Base-by-base conservation (phyloP, 2,888 invertebrate genomes). In the Eupithecia subumbrata region DNA sequence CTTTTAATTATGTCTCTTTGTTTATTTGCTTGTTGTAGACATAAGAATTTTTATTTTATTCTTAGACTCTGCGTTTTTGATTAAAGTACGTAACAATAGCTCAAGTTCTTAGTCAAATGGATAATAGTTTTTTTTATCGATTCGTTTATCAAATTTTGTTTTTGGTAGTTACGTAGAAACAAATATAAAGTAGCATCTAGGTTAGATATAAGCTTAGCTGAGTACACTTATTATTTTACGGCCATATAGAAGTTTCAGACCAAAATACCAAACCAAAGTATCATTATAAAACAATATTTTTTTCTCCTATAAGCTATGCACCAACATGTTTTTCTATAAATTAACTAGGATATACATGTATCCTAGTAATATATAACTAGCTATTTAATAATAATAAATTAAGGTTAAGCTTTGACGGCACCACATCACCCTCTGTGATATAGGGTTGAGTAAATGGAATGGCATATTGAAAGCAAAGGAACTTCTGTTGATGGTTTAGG, bases 381-480 rank as follows among this genome's bases (percentile, higher is more conserved):
- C n/a, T 71, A 72, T 74, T 52, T 60, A 30, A 66, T 74, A 82
- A 82, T 60, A 30, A 66, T 74, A 82, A 82, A 72, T 85, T 83
- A 82, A 69, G 80, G 66, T 76, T 71, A 79, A 79, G 78, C 73
- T 78, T 72, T 76, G 74, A 76, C 40, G 70, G 72, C 80, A 81
- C 80, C 76, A 94, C 94, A 94, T 94, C 94, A 89, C 92, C 90
- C 91, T 87, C 94, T 94, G 94, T 94, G 94, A 94, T 94, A 94
- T 88, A 88, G 92, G 93, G 90, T 88, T 84, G 93, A 86, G 80
- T 82, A 76, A 84, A 81, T 83, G 88, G 85, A 87, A 88, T 85
- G 90, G 90, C 81, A 83, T 87, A 25, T 68, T 40, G 67, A 85
- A 84, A 73, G 91, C 78, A 88, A 78, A 87, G 90, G 88, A 79